A percentile compares a stretch with the other conserved stretches of the same genome.
phyloP scores from a whole-genome alignment of 2,888 invertebrate species.

The Catocala nupta region DNA sequence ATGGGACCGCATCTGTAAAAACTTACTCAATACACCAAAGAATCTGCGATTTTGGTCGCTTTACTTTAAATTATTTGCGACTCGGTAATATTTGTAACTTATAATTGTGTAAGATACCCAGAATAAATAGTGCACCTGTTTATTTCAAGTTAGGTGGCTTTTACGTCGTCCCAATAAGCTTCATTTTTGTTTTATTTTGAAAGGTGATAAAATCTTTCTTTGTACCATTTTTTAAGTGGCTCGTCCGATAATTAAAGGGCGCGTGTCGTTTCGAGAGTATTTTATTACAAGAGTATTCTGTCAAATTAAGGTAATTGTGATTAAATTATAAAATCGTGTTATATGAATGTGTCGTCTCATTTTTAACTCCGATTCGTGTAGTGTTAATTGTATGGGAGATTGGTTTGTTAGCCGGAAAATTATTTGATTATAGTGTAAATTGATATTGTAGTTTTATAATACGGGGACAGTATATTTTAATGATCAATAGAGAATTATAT shows the following conservation, averaged over 20 bases:
- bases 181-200: neutral
- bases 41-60: too few relatives aligned
- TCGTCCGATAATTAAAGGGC: conserved; percentile 58
- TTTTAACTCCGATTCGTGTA: conserved; percentile 35
- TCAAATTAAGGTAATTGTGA: conserved; percentile 62
- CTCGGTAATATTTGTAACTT: too few relatives aligned
- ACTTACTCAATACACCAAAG: too few relatives aligned
- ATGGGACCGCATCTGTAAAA: too few relatives aligned
- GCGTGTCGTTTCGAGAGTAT: conserved; percentile 54
- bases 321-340: conserved; percentile 50
- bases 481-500: too few relatives aligned
- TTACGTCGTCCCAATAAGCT: too few relatives aligned
- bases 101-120: too few relatives aligned
- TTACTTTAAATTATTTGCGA: too few relatives aligned
- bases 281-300: conserved; percentile 56
- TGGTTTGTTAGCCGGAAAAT: conserved; percentile 31
- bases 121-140: too few relatives aligned
- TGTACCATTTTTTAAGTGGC: conserved; percentile 59
- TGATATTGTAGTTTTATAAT: neutral
- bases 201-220: conserved; percentile 60
- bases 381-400: conserved; percentile 46
- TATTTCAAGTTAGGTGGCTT: too few relatives aligned
- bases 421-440: conserved; percentile 10
- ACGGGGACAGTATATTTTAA: too few relatives aligned
- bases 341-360: conserved; percentile 48